These are phyloP conservation scores for Drosophila stalkeri DNA, from an alignment of 2,888 invertebrate species.

Conservation along the genomic window DNA sequence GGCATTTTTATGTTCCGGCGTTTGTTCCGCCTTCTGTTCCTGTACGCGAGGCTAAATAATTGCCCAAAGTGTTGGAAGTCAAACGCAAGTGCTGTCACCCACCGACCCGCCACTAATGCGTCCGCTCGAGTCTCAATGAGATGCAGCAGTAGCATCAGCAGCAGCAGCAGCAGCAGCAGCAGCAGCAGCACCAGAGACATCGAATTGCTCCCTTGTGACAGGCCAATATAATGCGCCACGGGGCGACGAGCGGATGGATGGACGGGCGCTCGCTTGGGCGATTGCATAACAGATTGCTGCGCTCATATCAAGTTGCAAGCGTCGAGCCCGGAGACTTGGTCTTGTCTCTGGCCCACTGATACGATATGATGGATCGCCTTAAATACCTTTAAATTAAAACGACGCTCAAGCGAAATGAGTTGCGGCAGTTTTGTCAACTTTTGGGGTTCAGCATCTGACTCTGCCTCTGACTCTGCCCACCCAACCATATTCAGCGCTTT, in stretches of 20 bases:
- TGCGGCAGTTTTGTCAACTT: slow-evolving; percentile 29
- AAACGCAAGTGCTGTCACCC: slow-evolving; percentile 75
- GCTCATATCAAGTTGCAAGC: slow-evolving; percentile 84
- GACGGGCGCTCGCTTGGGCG: slow-evolving; percentile 42
- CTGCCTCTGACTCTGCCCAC: background rate
- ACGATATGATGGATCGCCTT: slow-evolving; percentile 83
- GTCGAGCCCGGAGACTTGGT: slow-evolving; percentile 17
- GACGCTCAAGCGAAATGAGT: slow-evolving; percentile 73
- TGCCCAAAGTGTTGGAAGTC: slow-evolving; percentile 84
- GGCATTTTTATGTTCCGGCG: slow-evolving; percentile 83
- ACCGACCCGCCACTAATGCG: slow-evolving; percentile 79
- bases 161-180: slow-evolving; percentile 48
- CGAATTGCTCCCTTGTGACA: slow-evolving; percentile 86
- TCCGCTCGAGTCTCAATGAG: slow-evolving; percentile 52
- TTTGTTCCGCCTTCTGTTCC: slow-evolving; percentile 85
- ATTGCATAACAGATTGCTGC: slow-evolving; percentile 83
- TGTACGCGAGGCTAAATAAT: slow-evolving; percentile 74
- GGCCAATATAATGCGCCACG: slow-evolving; percentile 85
- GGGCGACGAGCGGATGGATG: slow-evolving; percentile 62
- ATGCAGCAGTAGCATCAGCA: slow-evolving; percentile 36
- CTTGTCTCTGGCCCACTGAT: slow-evolving; percentile 59
- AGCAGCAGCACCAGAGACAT: slow-evolving; percentile 65
- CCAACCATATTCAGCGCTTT: slow-evolving; percentile 38
- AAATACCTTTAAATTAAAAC: slow-evolving; percentile 85
- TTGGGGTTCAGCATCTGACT: slow-evolving; percentile 26